phyloP scores from a whole-genome alignment of 2,113 vertebrate species.

The Suricata suricatta region DNA sequence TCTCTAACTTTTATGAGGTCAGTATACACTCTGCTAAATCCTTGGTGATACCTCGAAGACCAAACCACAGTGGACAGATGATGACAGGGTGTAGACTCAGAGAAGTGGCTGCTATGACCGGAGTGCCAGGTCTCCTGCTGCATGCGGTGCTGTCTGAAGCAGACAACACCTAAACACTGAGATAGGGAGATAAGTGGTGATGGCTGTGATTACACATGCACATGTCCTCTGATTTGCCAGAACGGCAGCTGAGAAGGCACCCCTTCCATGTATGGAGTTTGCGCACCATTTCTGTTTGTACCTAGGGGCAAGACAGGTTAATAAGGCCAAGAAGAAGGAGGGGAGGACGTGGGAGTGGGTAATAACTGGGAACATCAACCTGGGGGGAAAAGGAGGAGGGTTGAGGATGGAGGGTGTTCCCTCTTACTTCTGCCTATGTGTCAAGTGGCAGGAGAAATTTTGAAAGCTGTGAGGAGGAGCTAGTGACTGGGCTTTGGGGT shows the following conservation, averaged over 20 bases:
- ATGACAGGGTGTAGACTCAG: neutral
- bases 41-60: neutral
- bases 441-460: slow-evolving; percentile 74
- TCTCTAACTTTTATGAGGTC: slow-evolving; percentile 26
- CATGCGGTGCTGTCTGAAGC: neutral
- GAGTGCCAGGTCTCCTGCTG: neutral
- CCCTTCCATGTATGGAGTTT: neutral
- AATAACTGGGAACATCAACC: slow-evolving; percentile 70
- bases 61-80: neutral
- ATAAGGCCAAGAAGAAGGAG: slow-evolving; percentile 71
- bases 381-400: slow-evolving; percentile 72
- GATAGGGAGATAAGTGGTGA: slow-evolving; percentile 66
- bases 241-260: slow-evolving; percentile 22
- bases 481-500: slow-evolving; percentile 63
- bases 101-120: neutral
- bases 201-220: slow-evolving; percentile 40
- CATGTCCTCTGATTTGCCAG: slow-evolving; percentile 60
- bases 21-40: neutral
- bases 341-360: slow-evolving; percentile 73
- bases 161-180: slow-evolving; percentile 49
- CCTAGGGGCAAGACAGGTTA: slow-evolving; percentile 69
- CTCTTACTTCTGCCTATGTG: slow-evolving; percentile 62
- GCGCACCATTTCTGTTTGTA: slow-evolving; percentile 45
- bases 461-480: slow-evolving; percentile 79
- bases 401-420: slow-evolving; percentile 66